Evolutionary conservation across 2,113 vertebrate genomes (phyloP).

Genomic region (Salvator merianae): DNA sequence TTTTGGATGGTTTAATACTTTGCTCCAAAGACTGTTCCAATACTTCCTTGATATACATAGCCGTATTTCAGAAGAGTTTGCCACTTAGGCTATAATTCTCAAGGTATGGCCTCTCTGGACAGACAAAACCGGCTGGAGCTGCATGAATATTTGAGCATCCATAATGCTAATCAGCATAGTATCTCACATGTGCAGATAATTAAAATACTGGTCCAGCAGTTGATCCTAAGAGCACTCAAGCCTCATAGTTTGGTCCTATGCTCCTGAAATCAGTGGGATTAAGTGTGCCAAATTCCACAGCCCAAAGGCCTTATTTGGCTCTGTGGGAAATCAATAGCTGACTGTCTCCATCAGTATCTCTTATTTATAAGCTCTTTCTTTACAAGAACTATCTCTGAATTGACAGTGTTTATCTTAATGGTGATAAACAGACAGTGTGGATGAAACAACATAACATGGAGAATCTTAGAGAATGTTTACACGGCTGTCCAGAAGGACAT

Average conservation of each 20-base stretch:
- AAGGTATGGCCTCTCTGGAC: neutral
- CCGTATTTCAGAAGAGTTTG: neutral
- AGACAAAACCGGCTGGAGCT: neutral
- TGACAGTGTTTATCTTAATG: conserved; percentile 31
- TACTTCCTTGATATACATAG: neutral
- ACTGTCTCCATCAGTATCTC: neutral
- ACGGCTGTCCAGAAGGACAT: conserved; percentile 17
- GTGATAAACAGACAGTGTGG: neutral
- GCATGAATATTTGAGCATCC: neutral
- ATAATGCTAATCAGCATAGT: neutral
- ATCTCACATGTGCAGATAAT: neutral
- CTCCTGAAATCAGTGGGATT: neutral
- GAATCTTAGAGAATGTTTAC: conserved; percentile 31
- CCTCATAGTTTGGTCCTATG: neutral
- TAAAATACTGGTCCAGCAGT: neutral
- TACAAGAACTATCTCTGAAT: conserved; percentile 10
- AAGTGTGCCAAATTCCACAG: neutral
- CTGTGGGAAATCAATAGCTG: conserved; percentile 15
- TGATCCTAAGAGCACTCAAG: too few species aligned
- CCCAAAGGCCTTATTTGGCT: neutral
- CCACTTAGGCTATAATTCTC: neutral
- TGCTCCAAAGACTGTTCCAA: neutral
- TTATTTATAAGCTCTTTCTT: conserved; percentile 30
- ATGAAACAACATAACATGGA: conserved; percentile 23
- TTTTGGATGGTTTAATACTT: neutral